Percentiles rank a stretch among this genome's conserved stretches.
These are phyloP conservation scores for Kryphioiulus occultus DNA, from an alignment of 2,888 invertebrate species.

Conservation along the genomic window DNA sequence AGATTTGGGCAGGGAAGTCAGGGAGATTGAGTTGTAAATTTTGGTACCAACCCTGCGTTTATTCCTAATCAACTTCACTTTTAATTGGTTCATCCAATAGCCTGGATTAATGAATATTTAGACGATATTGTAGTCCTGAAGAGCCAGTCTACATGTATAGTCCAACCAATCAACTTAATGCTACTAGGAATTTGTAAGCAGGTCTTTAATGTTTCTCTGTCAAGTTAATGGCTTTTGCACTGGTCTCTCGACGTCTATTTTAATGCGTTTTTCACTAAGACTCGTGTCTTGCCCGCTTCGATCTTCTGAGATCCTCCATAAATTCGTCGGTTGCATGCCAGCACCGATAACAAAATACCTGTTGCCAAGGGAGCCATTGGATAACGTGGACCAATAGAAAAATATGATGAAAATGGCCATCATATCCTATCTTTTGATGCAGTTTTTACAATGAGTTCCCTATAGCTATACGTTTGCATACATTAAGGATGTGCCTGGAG, in stretches of 20 bases:
- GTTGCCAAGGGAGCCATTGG: conserved; percentile 23
- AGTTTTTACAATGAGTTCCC: not conserved
- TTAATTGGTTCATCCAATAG: too few species aligned
- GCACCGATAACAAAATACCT: conserved; percentile 23
- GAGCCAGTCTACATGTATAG: not conserved
- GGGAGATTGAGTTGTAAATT: too few species aligned
- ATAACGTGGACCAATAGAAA: not conserved
- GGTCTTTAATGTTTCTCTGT: not conserved
- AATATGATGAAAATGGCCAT: conserved; percentile 20
- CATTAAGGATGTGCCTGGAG: not conserved
- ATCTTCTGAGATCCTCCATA: not conserved
- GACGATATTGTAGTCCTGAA: too few species aligned
- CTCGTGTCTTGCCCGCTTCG: not conserved
- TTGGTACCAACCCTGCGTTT: too few species aligned
- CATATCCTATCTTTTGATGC: not conserved
- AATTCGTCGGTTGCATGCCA: conserved; percentile 12
- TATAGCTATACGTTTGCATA: not conserved
- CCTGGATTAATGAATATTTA: too few species aligned
- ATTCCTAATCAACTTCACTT: too few species aligned
- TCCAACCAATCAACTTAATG: not conserved
- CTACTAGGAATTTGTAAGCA: not conserved
- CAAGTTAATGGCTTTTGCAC: not conserved
- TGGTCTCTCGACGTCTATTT: conserved; percentile 3
- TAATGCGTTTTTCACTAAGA: not conserved
- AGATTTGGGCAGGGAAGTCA: too few species aligned